Evolutionary conservation across 2,888 invertebrate species (phyloP), one percentile per base, ranked within the genome.

Genomic region (Phorcus lineatus): DNA sequence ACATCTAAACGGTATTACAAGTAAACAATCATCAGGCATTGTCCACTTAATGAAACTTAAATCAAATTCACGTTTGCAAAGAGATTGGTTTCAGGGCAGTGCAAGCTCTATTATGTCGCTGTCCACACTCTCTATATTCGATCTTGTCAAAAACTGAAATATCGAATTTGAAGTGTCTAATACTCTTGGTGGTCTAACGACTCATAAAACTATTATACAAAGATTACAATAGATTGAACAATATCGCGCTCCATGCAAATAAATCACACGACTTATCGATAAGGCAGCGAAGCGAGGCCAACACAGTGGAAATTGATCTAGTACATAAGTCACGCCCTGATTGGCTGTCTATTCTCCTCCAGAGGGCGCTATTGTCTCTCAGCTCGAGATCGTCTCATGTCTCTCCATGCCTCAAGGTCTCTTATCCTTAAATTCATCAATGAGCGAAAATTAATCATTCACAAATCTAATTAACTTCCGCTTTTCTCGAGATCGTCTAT

Each of bases 361-460:
- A 62, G 62, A 62, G 62, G 62, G 62, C 62, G 62, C 62, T 24
- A 62, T 62, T 62, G 62, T 62, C 28, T 62, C 62, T 62, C 17
- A 24, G 62, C 62, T 28, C 24, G 22, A 62, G 62, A 62, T 62
- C 28, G 28, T 28, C 62, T 62, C 28, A 28, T 62, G 62, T 62
- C 62, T 22, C 62, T 62, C 24, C 62, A 62, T 31, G 62, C 62
- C 62, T 24, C 28, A 62, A 62, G 62, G 62, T 62, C 62, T 62
- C 62, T 62, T 62, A 62, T 62, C 62, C 62, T 52, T 77, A 36
- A 62, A 77, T 77, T 77, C 66, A 77, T 77, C 77, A 77, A 77
- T 77, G 66, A 77, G 77, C 57, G 57, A 77, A 77, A 77, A 77
- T 77, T 77, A 77, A 77, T 77, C 77, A 77, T 77, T 77, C 77